Conservation (phyloP, 1,140 invertebrate species). For the Drosophila varians region DNA sequence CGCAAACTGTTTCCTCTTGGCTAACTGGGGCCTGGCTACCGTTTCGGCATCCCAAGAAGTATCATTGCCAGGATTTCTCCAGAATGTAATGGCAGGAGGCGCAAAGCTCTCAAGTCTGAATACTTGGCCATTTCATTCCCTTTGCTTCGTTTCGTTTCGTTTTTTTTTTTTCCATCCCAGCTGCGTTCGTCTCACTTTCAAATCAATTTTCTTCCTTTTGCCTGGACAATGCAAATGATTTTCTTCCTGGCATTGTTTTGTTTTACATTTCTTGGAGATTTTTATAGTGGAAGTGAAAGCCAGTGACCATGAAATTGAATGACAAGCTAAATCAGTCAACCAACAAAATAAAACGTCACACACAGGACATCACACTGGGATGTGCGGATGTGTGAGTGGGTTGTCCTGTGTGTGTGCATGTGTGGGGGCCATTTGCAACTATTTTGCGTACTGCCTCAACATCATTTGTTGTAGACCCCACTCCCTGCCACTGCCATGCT, state of each 20-base stretch:
- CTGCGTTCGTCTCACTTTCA: constrained; percentile 47
- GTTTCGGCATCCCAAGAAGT: neutral
- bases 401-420: constrained; percentile 15
- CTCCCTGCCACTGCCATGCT: neutral
- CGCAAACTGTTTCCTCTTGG: neutral
- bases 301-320: constrained; percentile 80
- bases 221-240: constrained; percentile 54
- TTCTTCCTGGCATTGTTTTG: constrained; percentile 13
- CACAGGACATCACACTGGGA: constrained; percentile 27
- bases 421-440: constrained; percentile 57
- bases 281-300: constrained; percentile 48
- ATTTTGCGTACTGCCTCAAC: constrained; percentile 68
- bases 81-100: neutral
- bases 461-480: constrained; percentile 50
- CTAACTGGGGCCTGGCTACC: neutral
- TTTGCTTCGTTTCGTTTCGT: too few species aligned
- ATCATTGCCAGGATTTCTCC: constrained; percentile 8
- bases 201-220: constrained; percentile 64
- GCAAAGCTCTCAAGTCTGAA: neutral
- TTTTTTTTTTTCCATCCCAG: constrained; percentile 38
- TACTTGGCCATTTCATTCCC: neutral
- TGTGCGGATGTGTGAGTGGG: neutral
- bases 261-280: constrained; percentile 33
- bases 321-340: constrained; percentile 78
- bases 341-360: constrained; percentile 73